Evolutionary conservation across 2,113 vertebrate species (phyloP).

Genomic region (Megalops atlanticus): DNA sequence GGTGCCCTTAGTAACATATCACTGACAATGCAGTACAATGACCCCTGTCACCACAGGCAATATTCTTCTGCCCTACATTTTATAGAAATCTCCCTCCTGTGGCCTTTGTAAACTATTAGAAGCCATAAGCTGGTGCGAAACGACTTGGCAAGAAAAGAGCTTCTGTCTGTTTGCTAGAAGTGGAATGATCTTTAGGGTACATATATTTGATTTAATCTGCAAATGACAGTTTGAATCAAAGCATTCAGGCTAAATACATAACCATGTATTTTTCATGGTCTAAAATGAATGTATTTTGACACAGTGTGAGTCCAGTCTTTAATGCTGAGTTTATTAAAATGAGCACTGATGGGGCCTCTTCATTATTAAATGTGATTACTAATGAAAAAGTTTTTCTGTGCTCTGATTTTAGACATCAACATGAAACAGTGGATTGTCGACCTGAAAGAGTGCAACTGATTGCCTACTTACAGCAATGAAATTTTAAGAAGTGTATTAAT

Average conservation of each 20-base stretch:
- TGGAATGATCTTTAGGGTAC: neutral
- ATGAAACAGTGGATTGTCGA: conserved; percentile 11
- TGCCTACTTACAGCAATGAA: neutral
- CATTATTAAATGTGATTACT: conserved; percentile 19
- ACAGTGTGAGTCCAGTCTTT: conserved; percentile 18
- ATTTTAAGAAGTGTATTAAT: neutral
- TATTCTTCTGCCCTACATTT: neutral
- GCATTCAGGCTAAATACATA: conserved; percentile 3
- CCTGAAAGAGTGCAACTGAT: neutral
- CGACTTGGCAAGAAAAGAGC: neutral
- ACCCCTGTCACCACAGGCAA: neutral
- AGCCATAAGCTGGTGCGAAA: neutral
- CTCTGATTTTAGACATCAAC: neutral
- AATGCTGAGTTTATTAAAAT: conserved; percentile 6
- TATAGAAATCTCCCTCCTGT: neutral
- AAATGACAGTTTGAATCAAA: neutral
- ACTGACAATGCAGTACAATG: neutral
- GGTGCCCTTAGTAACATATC: neutral
- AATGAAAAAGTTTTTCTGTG: conserved; percentile 1
- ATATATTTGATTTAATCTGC: conserved; percentile 21
- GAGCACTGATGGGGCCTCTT: conserved; percentile 4
- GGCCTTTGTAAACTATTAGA: neutral
- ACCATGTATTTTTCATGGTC: conserved; percentile 5
- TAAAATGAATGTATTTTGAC: conserved; percentile 1
- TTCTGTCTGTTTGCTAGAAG: neutral